Evolutionary conservation across 2,113 vertebrate species (phyloP), one percentile per base, ranked within the genome.

Genomic region (Bettongia penicillata): DNA sequence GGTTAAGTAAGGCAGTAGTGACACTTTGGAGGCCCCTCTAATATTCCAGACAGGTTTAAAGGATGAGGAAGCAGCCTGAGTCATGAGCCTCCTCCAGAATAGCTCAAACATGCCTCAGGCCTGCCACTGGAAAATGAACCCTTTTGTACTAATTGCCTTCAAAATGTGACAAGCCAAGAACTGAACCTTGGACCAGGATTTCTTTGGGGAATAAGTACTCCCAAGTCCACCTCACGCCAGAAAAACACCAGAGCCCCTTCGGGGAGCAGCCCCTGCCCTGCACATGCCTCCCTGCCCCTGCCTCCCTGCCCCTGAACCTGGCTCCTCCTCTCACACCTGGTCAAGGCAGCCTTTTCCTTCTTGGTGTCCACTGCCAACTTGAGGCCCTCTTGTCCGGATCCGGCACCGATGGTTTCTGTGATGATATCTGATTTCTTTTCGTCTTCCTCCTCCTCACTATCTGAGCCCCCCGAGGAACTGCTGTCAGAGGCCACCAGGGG

Each of bases 401-500:
- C 98, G 14, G 98, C 98, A 97, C 98, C 98, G 94, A 98, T 77
- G 47, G 98, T 91, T 61, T 98, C 98, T 0, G 96, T 97, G 96
- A 97, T 19, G 0, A 96, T 97, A 0, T 96, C 97, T 0, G 96
- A 97, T 53, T 98, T 99, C 48, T 99, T 99, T 53, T 99, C 97
- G 0, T 84, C 68, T 99, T 98, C 23, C 22, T 98, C 23, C 23
- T 98, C 99, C 22, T 99, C 98, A 0, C 99, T 99, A 97, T 99
- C 98, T 0, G 99, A 99, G 89, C 99, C 99, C 0, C 98, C 99
- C 0, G 99, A 99, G 95, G 99, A 99, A 98, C 99, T 99, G 98
- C 99, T 99, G 98, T 99, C 99, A 0, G 99, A 98, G 84, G 98
- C 99, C 93, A 98, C 98, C 48, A 99, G 97, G 0, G 99, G 99